A percentile compares a stretch with the other conserved stretches of the same genome.
phyloP scores from a whole-genome alignment of 2,113 vertebrate species.

The Festucalex cinctus region DNA sequence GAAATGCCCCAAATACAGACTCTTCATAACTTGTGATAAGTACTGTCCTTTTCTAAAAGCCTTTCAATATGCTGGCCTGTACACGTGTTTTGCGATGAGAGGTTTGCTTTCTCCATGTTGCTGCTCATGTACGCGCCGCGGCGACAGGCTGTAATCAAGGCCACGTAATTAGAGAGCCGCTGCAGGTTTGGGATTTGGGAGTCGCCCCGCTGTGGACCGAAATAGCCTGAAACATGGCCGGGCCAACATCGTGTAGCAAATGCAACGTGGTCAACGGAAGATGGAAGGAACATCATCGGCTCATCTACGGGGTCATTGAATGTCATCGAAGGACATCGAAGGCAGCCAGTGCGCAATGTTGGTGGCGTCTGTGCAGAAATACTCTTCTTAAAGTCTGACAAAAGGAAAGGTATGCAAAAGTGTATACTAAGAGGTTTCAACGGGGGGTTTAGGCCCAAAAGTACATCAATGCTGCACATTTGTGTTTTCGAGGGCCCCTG shows the following conservation, averaged over 20 bases:
- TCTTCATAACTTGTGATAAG: constrained; percentile 25
- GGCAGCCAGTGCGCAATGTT: too few species aligned
- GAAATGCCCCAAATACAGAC: constrained; percentile 26
- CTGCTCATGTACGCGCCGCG: constrained; percentile 38
- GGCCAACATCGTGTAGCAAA: constrained; percentile 19
- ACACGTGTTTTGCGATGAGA: constrained; percentile 58
- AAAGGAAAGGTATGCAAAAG: too few species aligned
- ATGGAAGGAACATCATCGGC: neutral
- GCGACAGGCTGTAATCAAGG: constrained; percentile 64
- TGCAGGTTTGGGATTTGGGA: constrained; percentile 54
- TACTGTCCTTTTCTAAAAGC: constrained; percentile 19
- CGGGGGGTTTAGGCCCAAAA: neutral
- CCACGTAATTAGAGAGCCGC: constrained; percentile 65
- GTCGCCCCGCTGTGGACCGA: constrained; percentile 63
- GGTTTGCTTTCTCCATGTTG: constrained; percentile 28
- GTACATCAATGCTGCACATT: neutral
- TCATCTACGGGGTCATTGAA: neutral
- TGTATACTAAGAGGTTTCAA: too few species aligned
- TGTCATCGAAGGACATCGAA: neutral
- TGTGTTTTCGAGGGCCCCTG: neutral
- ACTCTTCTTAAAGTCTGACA: too few species aligned
- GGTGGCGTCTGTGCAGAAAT: too few species aligned
- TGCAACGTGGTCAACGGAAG: constrained; percentile 2
- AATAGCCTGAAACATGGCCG: constrained; percentile 57
- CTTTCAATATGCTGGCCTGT: constrained; percentile 33